Evolutionary conservation across 2,888 invertebrate genomes (phyloP).

Genomic region (Carabus problematicus): DNA sequence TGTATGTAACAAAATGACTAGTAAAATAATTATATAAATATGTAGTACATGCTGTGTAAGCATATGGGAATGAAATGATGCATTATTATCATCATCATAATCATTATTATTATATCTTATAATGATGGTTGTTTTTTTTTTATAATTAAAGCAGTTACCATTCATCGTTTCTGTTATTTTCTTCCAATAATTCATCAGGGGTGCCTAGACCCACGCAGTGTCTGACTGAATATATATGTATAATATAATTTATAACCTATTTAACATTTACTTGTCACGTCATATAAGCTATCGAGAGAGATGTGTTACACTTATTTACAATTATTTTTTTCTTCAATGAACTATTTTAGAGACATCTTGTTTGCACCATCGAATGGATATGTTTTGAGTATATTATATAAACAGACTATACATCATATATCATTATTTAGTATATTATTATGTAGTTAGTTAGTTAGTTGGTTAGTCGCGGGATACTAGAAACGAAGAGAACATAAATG

Average conservation of each 20-base stretch:
- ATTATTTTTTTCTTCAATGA: constrained; percentile 42
- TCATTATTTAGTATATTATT: constrained; percentile 20
- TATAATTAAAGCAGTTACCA: no score
- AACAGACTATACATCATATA: constrained; percentile 35
- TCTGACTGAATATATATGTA: neutral
- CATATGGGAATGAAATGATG: no score
- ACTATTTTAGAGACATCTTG: constrained; percentile 51
- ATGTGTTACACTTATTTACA: constrained; percentile 32
- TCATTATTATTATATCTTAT: no score
- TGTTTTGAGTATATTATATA: constrained; percentile 56
- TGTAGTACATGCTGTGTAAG: no score
- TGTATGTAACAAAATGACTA: no score
- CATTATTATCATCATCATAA: no score
- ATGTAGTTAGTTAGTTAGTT: constrained; percentile 10
- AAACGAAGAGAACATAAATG: constrained; percentile 9
- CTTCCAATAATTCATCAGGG: no score
- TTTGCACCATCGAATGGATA: constrained; percentile 59
- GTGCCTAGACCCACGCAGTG: no score
- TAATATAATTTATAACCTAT: constrained; percentile 25
- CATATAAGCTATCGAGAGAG: constrained; percentile 19
- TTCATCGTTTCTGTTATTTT: no score
- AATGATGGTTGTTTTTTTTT: no score
- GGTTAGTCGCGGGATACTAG: constrained; percentile 18
- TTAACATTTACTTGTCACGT: constrained; percentile 35
- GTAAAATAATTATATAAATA: no score